Conservation (phyloP, 2,888 invertebrate species). For the Meghimatium bilineatum region DNA sequence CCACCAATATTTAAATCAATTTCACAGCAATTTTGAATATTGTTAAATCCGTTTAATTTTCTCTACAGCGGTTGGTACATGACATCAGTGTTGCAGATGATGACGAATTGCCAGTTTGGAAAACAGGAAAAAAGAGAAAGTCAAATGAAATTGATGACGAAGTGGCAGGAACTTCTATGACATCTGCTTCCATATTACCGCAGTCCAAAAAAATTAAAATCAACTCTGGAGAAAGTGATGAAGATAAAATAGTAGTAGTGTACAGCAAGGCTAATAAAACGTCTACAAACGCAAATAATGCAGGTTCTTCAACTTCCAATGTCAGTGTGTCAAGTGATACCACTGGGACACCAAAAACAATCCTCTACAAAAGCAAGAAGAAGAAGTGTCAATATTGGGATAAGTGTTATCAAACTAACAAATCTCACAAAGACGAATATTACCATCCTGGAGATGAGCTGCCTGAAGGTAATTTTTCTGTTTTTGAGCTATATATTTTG, state of each 20-base stretch:
- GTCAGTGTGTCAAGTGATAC: slow-evolving; percentile 18
- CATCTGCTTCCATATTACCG: not conserved
- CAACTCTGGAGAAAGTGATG: slow-evolving; percentile 17
- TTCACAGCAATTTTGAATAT: not conserved
- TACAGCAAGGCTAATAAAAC: slow-evolving; percentile 42
- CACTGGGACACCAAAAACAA: not conserved
- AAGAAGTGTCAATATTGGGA: slow-evolving; percentile 82
- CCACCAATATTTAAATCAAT: too few species aligned
- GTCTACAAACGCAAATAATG: slow-evolving; percentile 35
- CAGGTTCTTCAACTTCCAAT: slow-evolving; percentile 21
- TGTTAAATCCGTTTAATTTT: not conserved
- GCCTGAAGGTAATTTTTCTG: slow-evolving; percentile 19
- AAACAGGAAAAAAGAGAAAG: slow-evolving; percentile 44
- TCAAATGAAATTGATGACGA: slow-evolving; percentile 36
- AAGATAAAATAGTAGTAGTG: slow-evolving; percentile 40
- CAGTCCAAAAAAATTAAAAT: slow-evolving; percentile 15
- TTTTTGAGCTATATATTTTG: not conserved
- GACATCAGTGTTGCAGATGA: slow-evolving; percentile 49
- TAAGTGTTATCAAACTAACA: slow-evolving; percentile 82
- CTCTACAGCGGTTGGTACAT: slow-evolving; percentile 46
- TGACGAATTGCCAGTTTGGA: slow-evolving; percentile 25
- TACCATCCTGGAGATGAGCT: slow-evolving; percentile 80
- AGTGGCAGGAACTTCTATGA: slow-evolving; percentile 5
- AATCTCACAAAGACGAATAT: slow-evolving; percentile 81
- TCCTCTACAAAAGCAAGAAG: slow-evolving; percentile 47